Percentiles rank a stretch among this genome's conserved stretches.
phyloP scores from a whole-genome alignment of 2,888 invertebrate species.

The Pandemis cinnamomeana region DNA sequence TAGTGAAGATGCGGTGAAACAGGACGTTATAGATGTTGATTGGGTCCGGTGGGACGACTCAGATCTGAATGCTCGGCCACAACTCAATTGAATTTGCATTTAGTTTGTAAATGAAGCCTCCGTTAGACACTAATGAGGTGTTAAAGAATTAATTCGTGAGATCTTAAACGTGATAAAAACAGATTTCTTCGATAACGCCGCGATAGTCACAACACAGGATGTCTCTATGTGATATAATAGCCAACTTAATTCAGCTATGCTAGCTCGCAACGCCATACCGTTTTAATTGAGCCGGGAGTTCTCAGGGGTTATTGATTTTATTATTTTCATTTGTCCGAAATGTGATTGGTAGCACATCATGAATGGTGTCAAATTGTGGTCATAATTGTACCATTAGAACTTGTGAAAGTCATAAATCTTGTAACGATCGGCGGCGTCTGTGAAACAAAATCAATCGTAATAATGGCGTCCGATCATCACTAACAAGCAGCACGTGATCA shows the following conservation, averaged over 20 bases:
- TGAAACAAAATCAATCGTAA: conserved; percentile 72
- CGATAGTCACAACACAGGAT: conserved; percentile 55
- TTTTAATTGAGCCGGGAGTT: conserved; percentile 20
- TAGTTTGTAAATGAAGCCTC: conserved; percentile 70
- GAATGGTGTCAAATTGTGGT: conserved; percentile 54
- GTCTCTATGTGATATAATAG: conserved; percentile 51
- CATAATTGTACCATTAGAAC: conserved; percentile 72
- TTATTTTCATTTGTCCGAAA: conserved; percentile 18
- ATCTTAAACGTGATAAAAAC: conserved; percentile 69
- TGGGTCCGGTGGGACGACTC: conserved; percentile 60
- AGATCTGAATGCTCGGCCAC: conserved; percentile 71
- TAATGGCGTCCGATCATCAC: conserved; percentile 72
- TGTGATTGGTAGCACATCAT: conserved; percentile 2
- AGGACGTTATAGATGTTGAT: conserved; percentile 69
- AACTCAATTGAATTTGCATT: conserved; percentile 77
- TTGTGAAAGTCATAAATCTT: conserved; percentile 77
- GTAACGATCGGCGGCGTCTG: conserved; percentile 61
- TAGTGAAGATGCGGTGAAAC: conserved; percentile 61
- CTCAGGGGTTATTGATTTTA: conserved; percentile 8
- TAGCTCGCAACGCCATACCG: neutral
- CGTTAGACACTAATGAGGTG: conserved; percentile 78
- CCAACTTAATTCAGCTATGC: conserved; percentile 37
- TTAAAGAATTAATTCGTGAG: conserved; percentile 77
- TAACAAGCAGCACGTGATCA: conserved; percentile 82
- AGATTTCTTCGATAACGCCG: conserved; percentile 66